Base-by-base conservation (phyloP, 2,113 vertebrate species). In the Barbus barbus region DNA sequence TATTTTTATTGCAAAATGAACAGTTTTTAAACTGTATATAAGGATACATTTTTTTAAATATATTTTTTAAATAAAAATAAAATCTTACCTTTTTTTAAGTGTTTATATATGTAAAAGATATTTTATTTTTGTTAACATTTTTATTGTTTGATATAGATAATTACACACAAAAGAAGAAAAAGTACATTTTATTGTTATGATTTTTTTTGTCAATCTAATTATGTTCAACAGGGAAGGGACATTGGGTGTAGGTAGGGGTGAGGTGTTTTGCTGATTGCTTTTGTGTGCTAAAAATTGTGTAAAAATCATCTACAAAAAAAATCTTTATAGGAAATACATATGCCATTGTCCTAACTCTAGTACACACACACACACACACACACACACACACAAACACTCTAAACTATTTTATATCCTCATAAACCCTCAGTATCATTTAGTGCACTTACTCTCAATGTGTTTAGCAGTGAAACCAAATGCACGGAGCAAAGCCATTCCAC, bases 391-490 rank as follows among this genome's bases (percentile, higher is more conserved):
- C 61, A 18, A 5, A 61, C 26, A 31, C 76, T 46, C 74, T 44
- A 28, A 61, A 61, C 41, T 84, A 80, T 90, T 90, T 86, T 86
- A 89, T 88, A 80, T 74, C 71, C 20, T 60, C 77, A 69, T 90
- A 89, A 91, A 92, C 84, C 83, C 22, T n/a, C 83, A 84, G 85
- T 84, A 89, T 89, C 88, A 90, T 91, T 93, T 89, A 85, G 84
- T 88, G 46, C 63, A 72, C 56, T 84, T 82, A 73, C 24, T 82
- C 76, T 88, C 85, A 88, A 81, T 87, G 69, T 91, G 87, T 90
- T 88, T 89, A 80, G 87, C 90, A 90, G 79, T 84, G 61, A 79
- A 89, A 84, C 72, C 48, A 60, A 84, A 72, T 86, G 81, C 13
- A 77, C 84, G 69, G 78, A 74, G 58, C 67, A 85, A 89, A 81